These are phyloP conservation scores for Dinocampus coccinellae DNA, from an alignment of 2,888 invertebrate species.

Conservation along the genomic window DNA sequence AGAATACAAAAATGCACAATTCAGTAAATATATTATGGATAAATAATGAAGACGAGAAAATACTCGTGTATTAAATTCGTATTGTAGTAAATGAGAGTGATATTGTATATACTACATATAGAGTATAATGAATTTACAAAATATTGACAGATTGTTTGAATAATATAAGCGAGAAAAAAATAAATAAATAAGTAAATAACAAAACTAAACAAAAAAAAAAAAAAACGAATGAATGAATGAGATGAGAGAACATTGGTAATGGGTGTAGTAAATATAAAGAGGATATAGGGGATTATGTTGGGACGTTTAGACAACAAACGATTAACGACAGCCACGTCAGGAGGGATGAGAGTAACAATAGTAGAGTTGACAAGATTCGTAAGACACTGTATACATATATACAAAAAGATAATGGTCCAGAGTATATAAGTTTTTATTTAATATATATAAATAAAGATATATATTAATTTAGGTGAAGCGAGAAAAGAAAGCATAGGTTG, in stretches of 20 bases:
- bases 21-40: no score
- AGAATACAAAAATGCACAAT: no score
- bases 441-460: not conserved
- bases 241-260: slow-evolving; percentile 37
- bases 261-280: slow-evolving; percentile 22
- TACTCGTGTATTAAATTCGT: no score
- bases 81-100: no score
- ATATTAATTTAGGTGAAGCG: slow-evolving; percentile 2
- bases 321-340: slow-evolving; percentile 57
- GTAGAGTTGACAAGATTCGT: not conserved
- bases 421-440: no score
- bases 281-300: slow-evolving; percentile 48
- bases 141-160: slow-evolving; percentile 36
- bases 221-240: no score
- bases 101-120: no score
- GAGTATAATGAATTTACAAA: not conserved
- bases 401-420: slow-evolving; percentile 23
- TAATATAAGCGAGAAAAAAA: slow-evolving; percentile 29
- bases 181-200: no score
- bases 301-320: slow-evolving; percentile 64
- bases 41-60: no score
- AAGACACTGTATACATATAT: slow-evolving; percentile 3
- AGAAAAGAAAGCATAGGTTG: not conserved
- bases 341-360: slow-evolving; percentile 20
- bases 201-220: no score